Evolutionary conservation across 2,113 vertebrate genomes (phyloP).

Genomic region (Phycodurus eques): DNA sequence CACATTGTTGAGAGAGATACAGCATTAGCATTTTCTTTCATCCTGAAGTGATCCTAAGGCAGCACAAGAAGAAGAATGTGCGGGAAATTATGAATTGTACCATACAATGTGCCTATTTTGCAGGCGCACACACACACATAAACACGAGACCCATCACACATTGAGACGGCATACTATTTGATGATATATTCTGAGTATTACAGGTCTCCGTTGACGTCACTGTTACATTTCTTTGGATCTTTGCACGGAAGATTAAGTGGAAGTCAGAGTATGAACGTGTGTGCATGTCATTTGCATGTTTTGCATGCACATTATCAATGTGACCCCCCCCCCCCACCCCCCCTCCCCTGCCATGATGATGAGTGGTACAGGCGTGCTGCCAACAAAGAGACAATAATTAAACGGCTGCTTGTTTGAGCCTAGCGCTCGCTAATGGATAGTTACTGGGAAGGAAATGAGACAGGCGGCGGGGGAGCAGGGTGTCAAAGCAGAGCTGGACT

Average conservation of each 20-base stretch:
- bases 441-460: slow-evolving; percentile 67
- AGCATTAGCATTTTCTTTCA: slow-evolving; percentile 70
- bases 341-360: slow-evolving; percentile 50
- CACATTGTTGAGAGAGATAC: slow-evolving; percentile 47
- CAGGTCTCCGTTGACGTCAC: slow-evolving; percentile 9
- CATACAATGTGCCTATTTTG: slow-evolving; percentile 40
- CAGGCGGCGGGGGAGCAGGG: slow-evolving; percentile 54
- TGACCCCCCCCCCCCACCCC: slow-evolving; percentile 6
- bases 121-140: slow-evolving; percentile 12
- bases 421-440: slow-evolving; percentile 69
- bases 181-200: not conserved
- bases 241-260: slow-evolving; percentile 14
- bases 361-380: slow-evolving; percentile 62
- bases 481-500: slow-evolving; percentile 52
- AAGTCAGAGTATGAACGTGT: slow-evolving; percentile 1
- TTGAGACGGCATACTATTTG: not conserved
- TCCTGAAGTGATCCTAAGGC: slow-evolving; percentile 63
- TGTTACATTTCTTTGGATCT: slow-evolving; percentile 11
- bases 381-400: slow-evolving; percentile 71
- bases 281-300: slow-evolving; percentile 12
- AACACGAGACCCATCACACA: slow-evolving; percentile 1
- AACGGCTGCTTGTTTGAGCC: slow-evolving; percentile 70
- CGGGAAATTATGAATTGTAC: slow-evolving; percentile 65
- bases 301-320: slow-evolving; percentile 38
- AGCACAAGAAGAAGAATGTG: slow-evolving; percentile 57